phyloP scores from a whole-genome alignment of 1,140 invertebrate species.

The Kradibia gibbosae region DNA sequence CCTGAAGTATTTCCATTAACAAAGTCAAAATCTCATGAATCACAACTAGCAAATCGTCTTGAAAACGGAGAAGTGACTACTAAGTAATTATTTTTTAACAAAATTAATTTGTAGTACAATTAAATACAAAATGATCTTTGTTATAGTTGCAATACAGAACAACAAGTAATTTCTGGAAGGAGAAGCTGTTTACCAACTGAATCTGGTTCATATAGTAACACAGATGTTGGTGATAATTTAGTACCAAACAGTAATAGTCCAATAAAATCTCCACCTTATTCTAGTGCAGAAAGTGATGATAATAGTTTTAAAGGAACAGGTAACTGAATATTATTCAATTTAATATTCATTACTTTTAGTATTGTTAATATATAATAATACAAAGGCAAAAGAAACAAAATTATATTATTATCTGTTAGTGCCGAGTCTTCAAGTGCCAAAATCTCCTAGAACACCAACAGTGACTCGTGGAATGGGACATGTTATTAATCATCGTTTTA shows the following conservation, averaged over 20 bases:
- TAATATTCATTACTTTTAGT: conserved; percentile 11
- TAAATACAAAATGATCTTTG: conserved; percentile 23
- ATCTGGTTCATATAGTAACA: conserved; percentile 75
- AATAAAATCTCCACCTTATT: conserved; percentile 78
- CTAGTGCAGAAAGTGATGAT: conserved; percentile 76
- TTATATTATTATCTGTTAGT: conserved; percentile 50
- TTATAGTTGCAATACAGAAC: conserved; percentile 56
- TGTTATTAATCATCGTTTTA: conserved; percentile 92
- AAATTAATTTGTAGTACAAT: conserved; percentile 16
- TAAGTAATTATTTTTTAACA: conserved; percentile 55
- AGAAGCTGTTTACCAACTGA: conserved; percentile 81
- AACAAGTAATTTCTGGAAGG: conserved; percentile 61
- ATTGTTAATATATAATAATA: background rate
- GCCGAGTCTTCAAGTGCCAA: conserved; percentile 78
- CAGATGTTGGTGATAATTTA: conserved; percentile 68
- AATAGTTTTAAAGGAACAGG: conserved; percentile 71
- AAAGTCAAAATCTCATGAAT: conserved; percentile 94
- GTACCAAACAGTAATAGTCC: conserved; percentile 77
- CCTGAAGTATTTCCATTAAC: conserved; percentile 80
- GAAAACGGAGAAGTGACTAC: conserved; percentile 71
- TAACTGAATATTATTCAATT: conserved; percentile 36
- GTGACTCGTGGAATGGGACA: conserved; percentile 87
- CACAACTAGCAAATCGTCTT: conserved; percentile 82
- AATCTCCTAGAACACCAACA: conserved; percentile 83
- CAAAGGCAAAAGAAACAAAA: background rate